Base-by-base conservation (phyloP, 2,113 vertebrate genomes). In the Myrmophylax atrothorax region DNA sequence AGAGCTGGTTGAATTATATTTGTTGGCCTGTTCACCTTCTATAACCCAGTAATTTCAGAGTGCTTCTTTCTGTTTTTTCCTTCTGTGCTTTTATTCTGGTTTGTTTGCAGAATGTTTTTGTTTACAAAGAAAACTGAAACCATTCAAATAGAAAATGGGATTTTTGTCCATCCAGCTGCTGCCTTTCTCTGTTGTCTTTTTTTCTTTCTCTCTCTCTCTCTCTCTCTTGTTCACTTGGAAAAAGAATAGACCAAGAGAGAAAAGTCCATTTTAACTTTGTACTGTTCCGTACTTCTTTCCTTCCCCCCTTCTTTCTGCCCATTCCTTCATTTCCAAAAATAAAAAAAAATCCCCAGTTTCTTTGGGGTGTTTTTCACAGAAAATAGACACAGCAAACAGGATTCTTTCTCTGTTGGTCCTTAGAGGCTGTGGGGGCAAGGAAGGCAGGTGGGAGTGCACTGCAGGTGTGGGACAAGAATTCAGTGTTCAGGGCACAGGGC, bases 51-150 rank as follows among this genome's bases (percentile, higher is more conserved):
- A 59, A 87, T 91, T 95, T 84, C 53, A 68, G 46, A 82, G 63
- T 33, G 9, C 4, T 6, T 67, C 29, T 78, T 89, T 67, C 22
- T 93, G 38, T 5, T 84, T 92, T 86, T 83, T 14, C 13, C 13
- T 85, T 46, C 14, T 63, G 1, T 87, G 22, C 6, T 78, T 85
- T 81, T 78, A 59, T 82, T 84, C 58, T 91, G 81, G 19, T 84
- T 90, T 90, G 70, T 18, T 67, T 93, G 60, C 52, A 78, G 63
- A 82, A 85, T 87, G 66, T 72, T 87, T 85, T 75, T 55, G n/a
- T 90, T 88, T 35, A 83, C 72, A 73, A 77, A 86, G 91, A 62
- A 93, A 86, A 76, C 16, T 7, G 35, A 88, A 92, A 44, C 38
- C 3, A 8, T 63, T 87, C 14, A 78, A 62, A 85, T 79, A 59